These are phyloP conservation scores for Natator depressus DNA, from an alignment of 2,113 vertebrate genomes.

Conservation along the genomic window DNA sequence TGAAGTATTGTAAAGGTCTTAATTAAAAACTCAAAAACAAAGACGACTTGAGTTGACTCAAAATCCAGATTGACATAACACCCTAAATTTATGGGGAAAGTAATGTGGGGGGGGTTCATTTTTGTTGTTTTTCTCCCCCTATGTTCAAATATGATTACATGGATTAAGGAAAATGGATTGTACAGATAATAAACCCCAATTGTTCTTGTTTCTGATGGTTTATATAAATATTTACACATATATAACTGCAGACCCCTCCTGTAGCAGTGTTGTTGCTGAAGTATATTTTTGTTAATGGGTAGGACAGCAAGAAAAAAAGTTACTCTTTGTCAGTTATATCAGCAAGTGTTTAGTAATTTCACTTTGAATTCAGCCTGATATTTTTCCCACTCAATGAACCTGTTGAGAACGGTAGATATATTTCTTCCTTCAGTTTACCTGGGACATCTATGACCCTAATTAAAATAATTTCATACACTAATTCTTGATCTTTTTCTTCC, in stretches of 20 bases:
- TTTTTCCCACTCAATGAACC: background rate
- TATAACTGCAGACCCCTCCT: background rate
- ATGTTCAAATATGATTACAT: background rate
- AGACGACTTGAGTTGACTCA: background rate
- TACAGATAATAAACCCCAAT: background rate
- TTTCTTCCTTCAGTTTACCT: constrained; percentile 73
- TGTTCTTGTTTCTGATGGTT: background rate
- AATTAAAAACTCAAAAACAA: background rate
- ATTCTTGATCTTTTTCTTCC: constrained; percentile 95
- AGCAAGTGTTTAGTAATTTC: constrained; percentile 8
- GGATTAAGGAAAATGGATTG: background rate
- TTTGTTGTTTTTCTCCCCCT: background rate
- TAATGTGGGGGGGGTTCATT: background rate
- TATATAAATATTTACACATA: background rate
- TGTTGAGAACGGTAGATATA: constrained; percentile 57
- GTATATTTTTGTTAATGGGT: background rate
- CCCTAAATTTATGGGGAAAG: background rate
- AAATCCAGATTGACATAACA: background rate
- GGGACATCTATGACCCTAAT: constrained; percentile 80
- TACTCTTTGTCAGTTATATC: background rate
- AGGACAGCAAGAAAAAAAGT: background rate
- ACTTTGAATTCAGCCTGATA: constrained; percentile 22
- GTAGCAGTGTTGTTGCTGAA: background rate
- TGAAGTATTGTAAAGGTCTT: background rate
- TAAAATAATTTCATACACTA: constrained; percentile 88